Base-by-base conservation (phyloP, 2,888 invertebrate genomes). In the Chloroclysta siterata region DNA sequence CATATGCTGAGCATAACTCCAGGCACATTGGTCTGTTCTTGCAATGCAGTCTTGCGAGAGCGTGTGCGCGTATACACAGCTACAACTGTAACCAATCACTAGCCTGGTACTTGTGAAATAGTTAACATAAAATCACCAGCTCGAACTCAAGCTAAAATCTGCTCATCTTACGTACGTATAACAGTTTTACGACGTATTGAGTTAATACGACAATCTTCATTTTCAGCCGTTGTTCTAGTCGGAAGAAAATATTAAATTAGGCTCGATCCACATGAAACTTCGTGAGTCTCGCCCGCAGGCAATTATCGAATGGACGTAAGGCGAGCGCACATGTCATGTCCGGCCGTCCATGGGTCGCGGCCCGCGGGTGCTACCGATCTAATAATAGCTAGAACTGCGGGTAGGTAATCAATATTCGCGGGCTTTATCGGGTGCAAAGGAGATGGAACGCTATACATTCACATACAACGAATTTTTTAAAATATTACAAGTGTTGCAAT, bases 351-450 rank as follows among this genome's bases (percentile, higher is more conserved):
- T 78, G 76, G 78, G 78, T 76, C 79, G 76, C 73, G 74, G 75
- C 76, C 78, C 73, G 67, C 63, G 63, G 69, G 66, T 39, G 73
- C 76, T 72, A 75, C 76, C 80, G 33, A 78, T 84, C 88, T 88
- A 89, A 86, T 89, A 87, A 88, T 88, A 89, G 87, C 84, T 79
- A 79, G 80, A 76, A 74, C 79, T 76, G 79, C 75, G 79, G 80
- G 82, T 82, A 87, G 80, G 82, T 82, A 87, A 90, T 90, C 90
- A 90, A 90, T 90, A 90, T 88, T 86, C 85, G 84, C 82, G 82
- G 85, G 82, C 82, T 42, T 39, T 41, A 53, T 41, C 13, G 39
- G 17, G 39, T 51, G 51, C 51, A 33, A 51, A 46, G 15, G 46
- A 46, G 46, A 46, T 46, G 46, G 17, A 46, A 46, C 22, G 22